Base-by-base conservation (phyloP, 2,113 vertebrate genomes). In the Ammospiza nelsoni region DNA sequence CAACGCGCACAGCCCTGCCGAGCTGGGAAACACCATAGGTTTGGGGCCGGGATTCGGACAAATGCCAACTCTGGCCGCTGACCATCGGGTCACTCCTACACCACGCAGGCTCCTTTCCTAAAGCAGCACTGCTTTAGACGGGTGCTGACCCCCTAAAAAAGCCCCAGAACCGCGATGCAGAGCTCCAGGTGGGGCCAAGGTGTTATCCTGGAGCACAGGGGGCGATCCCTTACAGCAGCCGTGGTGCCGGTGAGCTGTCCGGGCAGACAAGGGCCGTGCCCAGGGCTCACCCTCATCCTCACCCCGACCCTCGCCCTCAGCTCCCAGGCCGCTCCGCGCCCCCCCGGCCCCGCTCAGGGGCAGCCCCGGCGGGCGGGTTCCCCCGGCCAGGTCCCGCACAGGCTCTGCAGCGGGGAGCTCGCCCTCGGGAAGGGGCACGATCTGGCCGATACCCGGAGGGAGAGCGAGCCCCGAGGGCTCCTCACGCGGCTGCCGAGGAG, bases 21-120 rank as follows among this genome's bases (percentile, higher is more conserved):
- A 23, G 46, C 33, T 49, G 2, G n/a, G 6, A 21, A 54, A 35
- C 9, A 1, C 33, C 6, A 20, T 0, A 6, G 3, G 6, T 8
- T 20, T 6, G 57, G 11, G 52, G 31, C 3, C 9, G 7, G 2
- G 9, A 2, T 9, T 5, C 8, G 5, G 39, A 16, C 24, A 31
- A 72, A 41, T 1, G 18, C 44, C 72, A 57, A 0, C 31, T 39
- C 59, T 13, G 9, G 8, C 66, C 6, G 2, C 21, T 84, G 3
- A 6, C 52, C 33, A 4, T 12, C 46, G 2, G 14, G 13, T 29
- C 29, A 29, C 35, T 31, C 8, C 1, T 4, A 29, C 13, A 1
- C 29, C 8, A 9, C 0, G 0, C 17, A 18, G 48, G 31, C 27
- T 37, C 19, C 29, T 0, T 12, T 84, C 29, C 21, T 23, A 48